Evolutionary conservation across 1,140 invertebrate genomes (phyloP).

Genomic region (Trichonephila clavata): DNA sequence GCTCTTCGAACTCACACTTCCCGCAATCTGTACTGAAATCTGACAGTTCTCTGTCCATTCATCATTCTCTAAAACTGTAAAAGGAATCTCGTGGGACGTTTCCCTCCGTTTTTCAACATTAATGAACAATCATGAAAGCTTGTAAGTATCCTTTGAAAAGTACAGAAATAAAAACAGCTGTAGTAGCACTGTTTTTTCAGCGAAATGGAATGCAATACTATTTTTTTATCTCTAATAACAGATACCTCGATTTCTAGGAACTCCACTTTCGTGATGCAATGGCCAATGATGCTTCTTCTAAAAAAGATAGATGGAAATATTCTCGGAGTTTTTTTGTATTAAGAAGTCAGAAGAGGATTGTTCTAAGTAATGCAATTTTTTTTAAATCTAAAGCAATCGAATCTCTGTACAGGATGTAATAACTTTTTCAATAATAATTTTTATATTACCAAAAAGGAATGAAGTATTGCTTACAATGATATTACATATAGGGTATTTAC

Average conservation of each 20-base stretch:
- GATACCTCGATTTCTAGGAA: background rate
- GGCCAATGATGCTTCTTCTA: background rate
- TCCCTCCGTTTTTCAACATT: conserved; percentile 55
- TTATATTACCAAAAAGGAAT: too few relatives aligned
- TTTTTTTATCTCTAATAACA: background rate
- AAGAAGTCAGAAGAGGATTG: background rate
- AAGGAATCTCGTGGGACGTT: background rate
- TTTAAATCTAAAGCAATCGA: too few relatives aligned
- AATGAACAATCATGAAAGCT: conserved; percentile 53
- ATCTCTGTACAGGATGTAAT: too few relatives aligned
- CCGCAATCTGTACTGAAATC: conserved; percentile 55
- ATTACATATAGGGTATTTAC: too few relatives aligned
- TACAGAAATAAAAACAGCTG: conserved; percentile 1
- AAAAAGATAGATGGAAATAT: background rate
- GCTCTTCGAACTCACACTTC: conserved; percentile 19
- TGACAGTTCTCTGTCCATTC: conserved; percentile 49
- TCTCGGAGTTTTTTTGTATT: background rate
- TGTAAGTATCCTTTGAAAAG: conserved; percentile 43
- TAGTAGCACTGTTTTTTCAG: background rate
- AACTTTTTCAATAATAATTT: too few relatives aligned
- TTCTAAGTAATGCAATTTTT: too few relatives aligned
- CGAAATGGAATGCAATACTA: background rate
- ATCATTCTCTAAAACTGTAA: conserved; percentile 62
- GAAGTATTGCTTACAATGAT: too few relatives aligned
- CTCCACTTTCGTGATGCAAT: background rate